Percentiles rank a stretch among this genome's conserved stretches.
Conservation (phyloP, 30 jellyfish, hydroid and myxozoan genomes). For the Rhopilema esculentum region DNA sequence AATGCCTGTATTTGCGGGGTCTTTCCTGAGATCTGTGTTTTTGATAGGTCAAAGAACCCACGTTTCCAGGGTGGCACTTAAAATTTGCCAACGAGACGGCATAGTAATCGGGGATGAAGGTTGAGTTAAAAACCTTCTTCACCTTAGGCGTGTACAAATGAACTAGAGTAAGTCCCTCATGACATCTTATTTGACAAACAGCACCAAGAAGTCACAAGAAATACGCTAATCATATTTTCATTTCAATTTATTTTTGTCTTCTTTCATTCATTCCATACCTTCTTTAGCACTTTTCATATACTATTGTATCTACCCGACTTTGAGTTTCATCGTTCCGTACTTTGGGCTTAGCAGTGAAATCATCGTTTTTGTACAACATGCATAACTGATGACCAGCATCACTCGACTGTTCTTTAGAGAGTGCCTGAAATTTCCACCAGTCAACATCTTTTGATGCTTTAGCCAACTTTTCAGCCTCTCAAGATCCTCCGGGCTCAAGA, state of each 20-base stretch:
- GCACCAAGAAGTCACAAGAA: background rate
- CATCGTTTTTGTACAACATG: slow-evolving; percentile 47
- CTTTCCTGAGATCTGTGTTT: no score
- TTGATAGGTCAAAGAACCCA: no score
- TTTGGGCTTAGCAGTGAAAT: slow-evolving; percentile 23
- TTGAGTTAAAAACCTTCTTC: no score
- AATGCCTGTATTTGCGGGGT: no score
- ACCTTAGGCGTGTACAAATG: no score
- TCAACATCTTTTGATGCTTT: slow-evolving; percentile 1
- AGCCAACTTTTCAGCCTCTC: slow-evolving; percentile 36
- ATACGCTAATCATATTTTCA: background rate
- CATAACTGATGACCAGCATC: slow-evolving; percentile 32
- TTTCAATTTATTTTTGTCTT: no score
- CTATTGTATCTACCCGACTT: slow-evolving; percentile 34
- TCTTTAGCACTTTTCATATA: background rate
- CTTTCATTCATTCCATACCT: no score
- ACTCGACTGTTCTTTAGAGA: slow-evolving; percentile 22
- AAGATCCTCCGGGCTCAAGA: slow-evolving; percentile 19
- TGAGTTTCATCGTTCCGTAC: slow-evolving; percentile 34
- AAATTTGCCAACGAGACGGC: no score
- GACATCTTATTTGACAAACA: no score
- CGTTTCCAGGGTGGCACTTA: no score
- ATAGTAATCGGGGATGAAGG: no score
- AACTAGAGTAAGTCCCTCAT: no score
- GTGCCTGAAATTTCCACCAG: slow-evolving; percentile 53